Percentiles rank a stretch among this genome's conserved stretches.
phyloP scores from a whole-genome alignment of 2,113 vertebrate species.

The Stomatorhinus ivindoensis region DNA sequence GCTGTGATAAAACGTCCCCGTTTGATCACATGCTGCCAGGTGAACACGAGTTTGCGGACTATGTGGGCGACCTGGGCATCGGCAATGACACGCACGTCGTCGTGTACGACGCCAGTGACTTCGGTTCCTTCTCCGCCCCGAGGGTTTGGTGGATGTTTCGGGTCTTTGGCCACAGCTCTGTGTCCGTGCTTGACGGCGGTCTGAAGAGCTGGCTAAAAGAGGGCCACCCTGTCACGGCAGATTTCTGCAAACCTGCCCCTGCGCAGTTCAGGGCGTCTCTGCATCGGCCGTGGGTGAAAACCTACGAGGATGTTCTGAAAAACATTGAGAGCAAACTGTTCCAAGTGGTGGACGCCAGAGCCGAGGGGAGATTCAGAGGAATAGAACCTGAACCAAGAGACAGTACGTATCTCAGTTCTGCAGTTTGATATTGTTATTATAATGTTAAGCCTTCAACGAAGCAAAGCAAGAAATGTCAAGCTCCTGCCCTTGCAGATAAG shows the following conservation, averaged over 20 bases:
- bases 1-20: constrained; percentile 68
- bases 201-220: constrained; percentile 74
- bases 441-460: neutral
- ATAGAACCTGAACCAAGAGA: constrained; percentile 79
- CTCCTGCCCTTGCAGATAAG: neutral
- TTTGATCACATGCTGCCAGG: constrained; percentile 82
- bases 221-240: constrained; percentile 58
- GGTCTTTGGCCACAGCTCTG: constrained; percentile 71
- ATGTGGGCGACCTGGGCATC: constrained; percentile 73
- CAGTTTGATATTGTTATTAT: neutral
- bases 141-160: constrained; percentile 97
- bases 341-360: constrained; percentile 77
- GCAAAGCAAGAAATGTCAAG: neutral
- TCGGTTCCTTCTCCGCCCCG: constrained; percentile 77
- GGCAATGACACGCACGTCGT: constrained; percentile 76
- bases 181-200: constrained; percentile 85
- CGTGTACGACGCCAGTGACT: constrained; percentile 82
- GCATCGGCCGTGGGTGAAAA: constrained; percentile 68
- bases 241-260: constrained; percentile 36
- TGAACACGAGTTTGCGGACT: constrained; percentile 63
- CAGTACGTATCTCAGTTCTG: constrained; percentile 55
- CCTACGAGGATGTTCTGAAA: constrained; percentile 69
- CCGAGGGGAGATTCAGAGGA: constrained; percentile 75
- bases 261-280: constrained; percentile 59
- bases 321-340: constrained; percentile 65